These are phyloP conservation scores for Rhinoderma darwinii DNA, from an alignment of 2,113 vertebrate genomes.

Conservation along the genomic window DNA sequence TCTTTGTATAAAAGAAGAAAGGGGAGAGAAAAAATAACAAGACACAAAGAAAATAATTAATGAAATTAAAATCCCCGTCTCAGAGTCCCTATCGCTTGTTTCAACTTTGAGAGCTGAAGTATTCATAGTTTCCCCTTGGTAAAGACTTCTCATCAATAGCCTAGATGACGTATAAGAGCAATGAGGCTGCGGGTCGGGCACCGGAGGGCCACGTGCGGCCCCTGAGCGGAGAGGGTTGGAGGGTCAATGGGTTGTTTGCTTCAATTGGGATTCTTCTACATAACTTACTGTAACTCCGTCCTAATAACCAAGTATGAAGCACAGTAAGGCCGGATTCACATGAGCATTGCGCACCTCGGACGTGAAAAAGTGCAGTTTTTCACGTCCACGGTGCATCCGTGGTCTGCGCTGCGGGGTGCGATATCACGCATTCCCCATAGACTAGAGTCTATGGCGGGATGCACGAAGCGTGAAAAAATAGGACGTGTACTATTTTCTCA, in stretches of 20 bases:
- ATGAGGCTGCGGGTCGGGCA: background rate
- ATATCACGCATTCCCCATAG: too few species aligned
- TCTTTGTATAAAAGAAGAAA: slow-evolving; percentile 50
- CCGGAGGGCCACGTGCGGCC: background rate
- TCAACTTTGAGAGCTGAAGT: slow-evolving; percentile 31
- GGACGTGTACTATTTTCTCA: too few species aligned
- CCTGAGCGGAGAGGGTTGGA: background rate
- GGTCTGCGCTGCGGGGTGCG: too few species aligned
- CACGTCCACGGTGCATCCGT: too few species aligned
- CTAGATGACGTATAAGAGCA: background rate
- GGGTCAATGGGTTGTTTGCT: background rate
- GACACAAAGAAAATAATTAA: slow-evolving; percentile 52
- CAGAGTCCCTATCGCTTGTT: slow-evolving; percentile 9
- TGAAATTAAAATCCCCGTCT: slow-evolving; percentile 40
- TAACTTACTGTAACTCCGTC: background rate
- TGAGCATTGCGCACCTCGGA: too few species aligned
- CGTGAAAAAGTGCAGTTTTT: too few species aligned
- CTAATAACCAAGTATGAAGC: background rate
- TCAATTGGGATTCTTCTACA: background rate
- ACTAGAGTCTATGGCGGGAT: too few species aligned
- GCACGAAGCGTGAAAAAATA: too few species aligned
- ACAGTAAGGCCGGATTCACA: too few species aligned
- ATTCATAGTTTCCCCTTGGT: slow-evolving; percentile 1
- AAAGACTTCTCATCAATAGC: slow-evolving; percentile 6
- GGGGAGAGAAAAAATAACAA: background rate